Evolutionary conservation across 2,888 invertebrate species (phyloP).

Genomic region (Coleophora deauratella): DNA sequence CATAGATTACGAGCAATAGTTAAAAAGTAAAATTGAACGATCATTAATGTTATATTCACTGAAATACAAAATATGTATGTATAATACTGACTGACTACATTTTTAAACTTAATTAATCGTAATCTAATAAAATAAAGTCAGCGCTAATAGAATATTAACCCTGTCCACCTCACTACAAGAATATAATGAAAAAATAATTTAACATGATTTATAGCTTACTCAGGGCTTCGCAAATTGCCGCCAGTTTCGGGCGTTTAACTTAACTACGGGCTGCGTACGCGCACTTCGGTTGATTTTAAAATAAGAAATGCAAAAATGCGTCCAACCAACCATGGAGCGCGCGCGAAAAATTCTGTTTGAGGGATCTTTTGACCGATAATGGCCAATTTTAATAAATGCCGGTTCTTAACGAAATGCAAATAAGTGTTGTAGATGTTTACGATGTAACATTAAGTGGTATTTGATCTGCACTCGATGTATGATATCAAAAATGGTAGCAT

Average conservation of each 20-base stretch:
- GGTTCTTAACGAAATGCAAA: constrained; percentile 38
- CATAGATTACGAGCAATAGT: no score
- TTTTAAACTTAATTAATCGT: constrained; percentile 25
- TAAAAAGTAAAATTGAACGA: no score
- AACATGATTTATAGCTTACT: constrained; percentile 71
- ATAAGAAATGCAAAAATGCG: constrained; percentile 20
- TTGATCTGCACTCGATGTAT: constrained; percentile 39
- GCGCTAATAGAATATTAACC: constrained; percentile 57
- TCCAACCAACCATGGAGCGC: constrained; percentile 30
- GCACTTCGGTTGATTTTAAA: constrained; percentile 41
- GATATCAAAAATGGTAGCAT: constrained; percentile 22
- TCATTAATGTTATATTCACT: no score
- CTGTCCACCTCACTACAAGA: constrained; percentile 28
- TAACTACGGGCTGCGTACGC: constrained; percentile 59
- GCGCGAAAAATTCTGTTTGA: constrained; percentile 25
- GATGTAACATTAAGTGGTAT: constrained; percentile 46
- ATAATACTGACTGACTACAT: no score
- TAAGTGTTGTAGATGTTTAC: constrained; percentile 36
- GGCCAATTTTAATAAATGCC: constrained; percentile 49
- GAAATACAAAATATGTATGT: no score
- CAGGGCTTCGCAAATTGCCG: constrained; percentile 60
- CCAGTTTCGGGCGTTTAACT: constrained; percentile 68
- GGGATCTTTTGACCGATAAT: constrained; percentile 28
- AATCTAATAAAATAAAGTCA: constrained; percentile 27
- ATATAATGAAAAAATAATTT: constrained; percentile 69